Evolutionary conservation across 2,113 vertebrate species (phyloP).

Genomic region (Heptranchias perlo): DNA sequence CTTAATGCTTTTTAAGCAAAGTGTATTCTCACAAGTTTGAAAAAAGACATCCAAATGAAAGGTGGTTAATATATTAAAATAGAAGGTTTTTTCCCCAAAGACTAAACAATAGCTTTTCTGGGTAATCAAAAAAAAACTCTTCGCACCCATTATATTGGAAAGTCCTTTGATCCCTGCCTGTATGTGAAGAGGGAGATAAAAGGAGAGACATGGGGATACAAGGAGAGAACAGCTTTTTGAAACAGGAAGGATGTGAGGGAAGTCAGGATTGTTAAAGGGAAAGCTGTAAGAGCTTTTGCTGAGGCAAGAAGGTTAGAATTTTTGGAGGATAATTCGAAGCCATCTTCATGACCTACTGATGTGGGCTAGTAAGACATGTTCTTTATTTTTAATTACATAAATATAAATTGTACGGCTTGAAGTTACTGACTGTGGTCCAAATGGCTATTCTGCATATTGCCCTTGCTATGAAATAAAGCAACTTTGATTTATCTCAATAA

Average conservation of each 20-base stretch:
- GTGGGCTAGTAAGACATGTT: not conserved
- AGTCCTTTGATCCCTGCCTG: not conserved
- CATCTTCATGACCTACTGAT: not conserved
- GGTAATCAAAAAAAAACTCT: not conserved
- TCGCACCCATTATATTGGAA: not conserved
- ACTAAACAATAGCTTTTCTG: too few species aligned
- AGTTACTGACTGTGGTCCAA: not conserved
- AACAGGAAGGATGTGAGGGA: not conserved
- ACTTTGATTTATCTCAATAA: not conserved
- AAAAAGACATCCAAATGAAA: not conserved
- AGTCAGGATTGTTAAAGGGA: not conserved
- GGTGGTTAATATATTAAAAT: not conserved
- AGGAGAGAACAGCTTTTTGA: not conserved
- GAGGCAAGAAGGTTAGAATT: not conserved
- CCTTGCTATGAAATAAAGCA: not conserved
- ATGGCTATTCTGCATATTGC: not conserved
- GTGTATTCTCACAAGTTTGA: not conserved
- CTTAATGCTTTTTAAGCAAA: not conserved
- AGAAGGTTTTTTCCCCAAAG: not conserved
- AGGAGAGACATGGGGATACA: not conserved
- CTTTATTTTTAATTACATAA: not conserved
- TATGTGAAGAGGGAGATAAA: not conserved
- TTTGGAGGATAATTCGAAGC: not conserved
- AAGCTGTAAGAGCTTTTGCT: not conserved
- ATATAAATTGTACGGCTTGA: not conserved